Evolutionary conservation across 2,888 invertebrate species (phyloP).

Genomic region (Morpho deidamia): DNA sequence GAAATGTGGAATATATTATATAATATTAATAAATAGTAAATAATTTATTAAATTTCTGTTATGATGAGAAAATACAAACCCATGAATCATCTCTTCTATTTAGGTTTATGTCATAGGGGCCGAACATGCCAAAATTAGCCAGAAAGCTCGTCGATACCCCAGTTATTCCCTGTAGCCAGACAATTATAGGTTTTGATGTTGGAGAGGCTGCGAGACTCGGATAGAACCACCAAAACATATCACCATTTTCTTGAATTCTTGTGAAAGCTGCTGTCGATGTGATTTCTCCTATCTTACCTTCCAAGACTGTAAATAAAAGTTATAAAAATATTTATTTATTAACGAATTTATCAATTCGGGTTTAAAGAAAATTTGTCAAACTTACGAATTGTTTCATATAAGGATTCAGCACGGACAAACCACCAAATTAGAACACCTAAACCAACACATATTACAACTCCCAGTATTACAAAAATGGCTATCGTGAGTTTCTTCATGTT

Average conservation of each 20-base stretch:
- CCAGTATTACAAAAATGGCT: conserved; percentile 17
- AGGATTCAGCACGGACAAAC: conserved; percentile 24
- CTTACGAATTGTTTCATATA: conserved; percentile 32
- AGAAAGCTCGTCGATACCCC: conserved; percentile 87
- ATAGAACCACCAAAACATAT: conserved; percentile 94
- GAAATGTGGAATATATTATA: too few relatives aligned
- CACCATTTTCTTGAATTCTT: conserved; percentile 82
- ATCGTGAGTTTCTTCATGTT: conserved; percentile 22
- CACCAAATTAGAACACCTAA: conserved; percentile 33
- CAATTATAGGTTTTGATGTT: conserved; percentile 81
- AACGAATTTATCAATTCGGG: neutral
- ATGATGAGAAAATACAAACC: conserved; percentile 65
- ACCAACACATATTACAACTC: conserved; percentile 24
- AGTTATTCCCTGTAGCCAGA: conserved; percentile 95
- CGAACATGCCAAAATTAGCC: conserved; percentile 92
- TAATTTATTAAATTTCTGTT: neutral
- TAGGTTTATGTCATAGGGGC: conserved; percentile 83
- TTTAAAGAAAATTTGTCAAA: neutral
- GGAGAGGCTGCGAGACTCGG: conserved; percentile 79
- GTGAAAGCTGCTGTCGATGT: conserved; percentile 86
- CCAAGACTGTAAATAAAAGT: conserved; percentile 37
- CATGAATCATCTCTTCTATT: conserved; percentile 83
- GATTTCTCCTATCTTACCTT: conserved; percentile 72
- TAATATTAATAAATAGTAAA: too few relatives aligned
- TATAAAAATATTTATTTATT: neutral